phyloP scores from a whole-genome alignment of 2,797 vertebrate genomes.

The Enteromius thamalakanensis region DNA sequence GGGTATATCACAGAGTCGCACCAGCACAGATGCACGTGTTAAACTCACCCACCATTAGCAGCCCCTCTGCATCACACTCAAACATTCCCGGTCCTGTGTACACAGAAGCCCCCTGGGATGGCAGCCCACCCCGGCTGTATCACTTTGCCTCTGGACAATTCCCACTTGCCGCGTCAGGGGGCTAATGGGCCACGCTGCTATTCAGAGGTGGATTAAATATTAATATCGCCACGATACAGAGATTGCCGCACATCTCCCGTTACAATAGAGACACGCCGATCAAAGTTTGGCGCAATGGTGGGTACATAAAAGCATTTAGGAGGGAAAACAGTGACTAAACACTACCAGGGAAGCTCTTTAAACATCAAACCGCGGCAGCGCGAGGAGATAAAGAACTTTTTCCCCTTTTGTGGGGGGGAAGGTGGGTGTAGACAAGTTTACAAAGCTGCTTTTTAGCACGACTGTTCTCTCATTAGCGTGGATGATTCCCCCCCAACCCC shows the following conservation, averaged over 20 bases:
- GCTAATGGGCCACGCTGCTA: slow-evolving; percentile 82
- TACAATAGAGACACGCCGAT: slow-evolving; percentile 81
- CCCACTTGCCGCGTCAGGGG: slow-evolving; percentile 82
- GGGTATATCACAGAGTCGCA: slow-evolving; percentile 30
- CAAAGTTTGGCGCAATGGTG: slow-evolving; percentile 77
- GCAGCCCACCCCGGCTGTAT: slow-evolving; percentile 80
- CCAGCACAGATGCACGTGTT: neutral
- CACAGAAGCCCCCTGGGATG: slow-evolving; percentile 69
- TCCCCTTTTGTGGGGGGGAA: slow-evolving; percentile 55
- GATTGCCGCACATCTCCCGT: slow-evolving; percentile 82
- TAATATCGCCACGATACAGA: slow-evolving; percentile 82
- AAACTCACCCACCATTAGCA: slow-evolving; percentile 29
- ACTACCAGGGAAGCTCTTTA: slow-evolving; percentile 73
- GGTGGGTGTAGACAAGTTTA: slow-evolving; percentile 67
- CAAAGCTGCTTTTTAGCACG: slow-evolving; percentile 75
- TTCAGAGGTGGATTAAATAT: slow-evolving; percentile 87
- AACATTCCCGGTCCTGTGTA: slow-evolving; percentile 55
- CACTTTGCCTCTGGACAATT: slow-evolving; percentile 84
- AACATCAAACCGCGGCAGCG: slow-evolving; percentile 69
- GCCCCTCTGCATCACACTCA: slow-evolving; percentile 48
- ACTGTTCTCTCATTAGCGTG: slow-evolving; percentile 76
- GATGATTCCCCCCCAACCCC: slow-evolving; percentile 63
- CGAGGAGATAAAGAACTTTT: slow-evolving; percentile 70
- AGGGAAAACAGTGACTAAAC: slow-evolving; percentile 77
- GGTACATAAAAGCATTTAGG: slow-evolving; percentile 80